Base-by-base conservation (phyloP, 2,888 invertebrate genomes). In the Dynastes maya region DNA sequence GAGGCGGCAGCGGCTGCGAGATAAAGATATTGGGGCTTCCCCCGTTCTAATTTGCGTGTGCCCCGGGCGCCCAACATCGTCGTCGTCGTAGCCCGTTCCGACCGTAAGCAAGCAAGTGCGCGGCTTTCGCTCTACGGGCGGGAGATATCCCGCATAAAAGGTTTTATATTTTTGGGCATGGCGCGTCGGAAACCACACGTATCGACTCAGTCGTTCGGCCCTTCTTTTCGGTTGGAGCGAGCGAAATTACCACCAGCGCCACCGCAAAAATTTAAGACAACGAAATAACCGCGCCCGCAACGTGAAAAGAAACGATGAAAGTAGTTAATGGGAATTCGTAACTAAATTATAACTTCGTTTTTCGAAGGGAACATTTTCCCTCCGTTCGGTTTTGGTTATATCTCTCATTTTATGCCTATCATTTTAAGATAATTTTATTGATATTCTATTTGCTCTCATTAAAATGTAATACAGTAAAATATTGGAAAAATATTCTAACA, bases 1-100 rank as follows among this genome's bases (percentile, higher is more conserved):
- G 86, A 85, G 87, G 85, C 79, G 80, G 83, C 85, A 85, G 81
- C 80, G 82, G 80, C 80, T 82, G 81, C 81, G 79, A 82, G 83
- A 82, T 82, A 81, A 82, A 83, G 83, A 82, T 78, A 81, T 81
- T 80, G 72, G 81, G 81, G 78, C 78, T 80, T 80, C 80, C 55
- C 80, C 79, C 80, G 79, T 82, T 80, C 81, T 81, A 81, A 81
- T 82, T 81, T 82, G 79, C 80, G 80, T 81, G 75, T 80, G 75
- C 78, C 72, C 63, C 40, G 27, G 61, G 72, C 63, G 45, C 29
- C 27, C 29, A 68, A 29, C 51, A 6, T 29, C 51, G 55, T 22
- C 22, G 55, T 55, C 45, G 45, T 45, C 45, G 22, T 55, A 58
- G 55, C 55, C 45, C 55, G 68, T 27, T 49, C 6, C 51, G 29